Conservation (phyloP, 1,140 invertebrate genomes). For the Harlomillsia oculata region DNA sequence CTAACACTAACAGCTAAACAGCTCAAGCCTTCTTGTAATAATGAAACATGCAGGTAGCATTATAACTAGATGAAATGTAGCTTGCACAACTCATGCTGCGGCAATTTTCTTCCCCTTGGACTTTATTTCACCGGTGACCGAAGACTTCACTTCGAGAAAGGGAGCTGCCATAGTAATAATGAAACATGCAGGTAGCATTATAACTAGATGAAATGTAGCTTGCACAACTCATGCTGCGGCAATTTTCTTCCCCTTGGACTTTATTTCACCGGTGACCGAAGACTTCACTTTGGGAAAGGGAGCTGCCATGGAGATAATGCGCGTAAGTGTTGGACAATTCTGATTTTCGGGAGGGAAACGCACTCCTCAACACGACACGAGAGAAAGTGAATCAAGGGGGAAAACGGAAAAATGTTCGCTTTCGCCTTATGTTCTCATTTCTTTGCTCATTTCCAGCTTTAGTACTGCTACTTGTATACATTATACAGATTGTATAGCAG, state of each 20-base stretch:
- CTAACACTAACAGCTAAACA: too few species aligned
- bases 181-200: too few species aligned
- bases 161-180: constrained; percentile 20
- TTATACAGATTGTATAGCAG: background rate
- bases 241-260: too few species aligned
- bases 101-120: too few species aligned
- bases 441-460: background rate
- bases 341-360: constrained; percentile 20
- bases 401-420: background rate
- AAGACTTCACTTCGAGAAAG: background rate
- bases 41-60: too few species aligned
- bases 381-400: constrained; percentile 6
- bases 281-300: background rate
- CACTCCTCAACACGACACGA: background rate
- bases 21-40: too few species aligned
- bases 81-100: too few species aligned
- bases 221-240: too few species aligned
- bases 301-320: constrained; percentile 24
- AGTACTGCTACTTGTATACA: background rate
- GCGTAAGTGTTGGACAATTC: constrained; percentile 26
- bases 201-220: too few species aligned
- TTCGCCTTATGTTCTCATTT: background rate
- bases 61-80: too few species aligned
- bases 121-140: too few species aligned
- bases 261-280: too few species aligned